Evolutionary conservation across 2,113 vertebrate genomes (phyloP), one percentile per base, ranked within the genome.

Genomic region (Miniopterus natalensis): DNA sequence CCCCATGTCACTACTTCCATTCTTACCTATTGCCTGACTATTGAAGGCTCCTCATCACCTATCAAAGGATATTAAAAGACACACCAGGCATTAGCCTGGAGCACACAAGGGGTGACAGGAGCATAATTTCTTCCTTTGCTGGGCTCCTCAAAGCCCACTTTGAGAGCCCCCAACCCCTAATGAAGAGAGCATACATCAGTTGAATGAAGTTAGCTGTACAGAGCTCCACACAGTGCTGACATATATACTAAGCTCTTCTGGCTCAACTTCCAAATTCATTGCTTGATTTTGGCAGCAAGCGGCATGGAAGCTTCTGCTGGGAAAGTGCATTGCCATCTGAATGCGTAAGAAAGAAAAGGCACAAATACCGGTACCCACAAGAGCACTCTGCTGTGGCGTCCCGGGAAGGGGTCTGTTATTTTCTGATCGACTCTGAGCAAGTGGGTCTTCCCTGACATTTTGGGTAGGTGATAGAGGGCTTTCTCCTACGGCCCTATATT

Each of bases 241-340:
- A 88, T 15, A 40, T 27, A 71, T 17, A 18, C 80, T 85, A 74
- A 94, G 45, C 55, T 88, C 74, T 93, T 93, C 90, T 84, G 95
- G 77, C 87, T 40, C 17, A 6, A n/a, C 45, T 84, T 94, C 79
- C 73, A 88, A 47, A 79, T 68, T 57, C 73, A 20, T 66, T 45
- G 84, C 80, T 96, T 17, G 1, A 23, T 74, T 89, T 85, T 96
- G 83, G 74, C 90, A 83, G 79, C 20, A 23, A 78, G 61, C 29
- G 27, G 25, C 29, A 12, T 10, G 74, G 70, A 80, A 53, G 42
- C 68, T 78, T 94, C 90, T 85, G 15, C 45, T 74, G 75, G 89
- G 83, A 42, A 86, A 71, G 87, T 0, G 8, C 61, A n/a, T 4
- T 20, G n/a, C 77, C 59, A 2, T 84, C 31, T 18, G 55, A 92